Evolutionary conservation across 2,113 vertebrate genomes (phyloP).

Genomic region (Gadus macrocephalus): DNA sequence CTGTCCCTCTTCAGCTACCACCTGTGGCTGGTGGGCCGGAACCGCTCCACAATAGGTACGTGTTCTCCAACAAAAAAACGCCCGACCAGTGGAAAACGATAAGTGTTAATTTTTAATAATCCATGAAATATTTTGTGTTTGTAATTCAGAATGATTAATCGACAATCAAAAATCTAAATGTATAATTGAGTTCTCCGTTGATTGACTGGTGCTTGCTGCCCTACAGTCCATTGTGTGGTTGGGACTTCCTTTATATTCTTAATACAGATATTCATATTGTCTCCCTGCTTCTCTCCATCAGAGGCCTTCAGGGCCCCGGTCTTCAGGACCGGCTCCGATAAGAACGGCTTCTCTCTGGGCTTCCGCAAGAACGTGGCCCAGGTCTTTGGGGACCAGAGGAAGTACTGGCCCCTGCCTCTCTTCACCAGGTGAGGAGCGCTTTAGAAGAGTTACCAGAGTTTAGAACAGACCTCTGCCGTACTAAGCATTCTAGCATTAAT

Average conservation of each 20-base stretch:
- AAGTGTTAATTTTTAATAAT: too few species aligned
- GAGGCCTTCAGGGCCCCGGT: slow-evolving; percentile 94
- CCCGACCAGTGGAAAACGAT: neutral
- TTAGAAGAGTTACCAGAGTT: too few species aligned
- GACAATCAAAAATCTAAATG: too few species aligned
- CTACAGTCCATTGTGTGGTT: too few species aligned
- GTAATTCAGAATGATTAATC: too few species aligned
- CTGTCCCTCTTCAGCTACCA: slow-evolving; percentile 96
- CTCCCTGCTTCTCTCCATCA: slow-evolving; percentile 46
- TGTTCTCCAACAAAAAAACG: neutral
- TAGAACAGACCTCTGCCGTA: neutral
- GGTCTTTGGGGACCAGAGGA: slow-evolving; percentile 94
- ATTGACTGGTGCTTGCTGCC: too few species aligned
- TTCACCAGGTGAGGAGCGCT: slow-evolving; percentile 85
- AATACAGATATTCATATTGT: neutral
- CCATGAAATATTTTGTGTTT: too few species aligned
- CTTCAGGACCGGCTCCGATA: slow-evolving; percentile 89
- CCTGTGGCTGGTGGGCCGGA: slow-evolving; percentile 95
- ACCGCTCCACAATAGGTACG: slow-evolving; percentile 92
- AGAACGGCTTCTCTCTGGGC: slow-evolving; percentile 93
- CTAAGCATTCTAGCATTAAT: too few species aligned
- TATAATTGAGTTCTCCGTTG: too few species aligned
- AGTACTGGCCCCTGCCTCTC: slow-evolving; percentile 87
- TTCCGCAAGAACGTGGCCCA: slow-evolving; percentile 87
- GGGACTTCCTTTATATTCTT: too few species aligned